Evolutionary conservation across 2,113 vertebrate species (phyloP).

Genomic region (Motacilla alba): DNA sequence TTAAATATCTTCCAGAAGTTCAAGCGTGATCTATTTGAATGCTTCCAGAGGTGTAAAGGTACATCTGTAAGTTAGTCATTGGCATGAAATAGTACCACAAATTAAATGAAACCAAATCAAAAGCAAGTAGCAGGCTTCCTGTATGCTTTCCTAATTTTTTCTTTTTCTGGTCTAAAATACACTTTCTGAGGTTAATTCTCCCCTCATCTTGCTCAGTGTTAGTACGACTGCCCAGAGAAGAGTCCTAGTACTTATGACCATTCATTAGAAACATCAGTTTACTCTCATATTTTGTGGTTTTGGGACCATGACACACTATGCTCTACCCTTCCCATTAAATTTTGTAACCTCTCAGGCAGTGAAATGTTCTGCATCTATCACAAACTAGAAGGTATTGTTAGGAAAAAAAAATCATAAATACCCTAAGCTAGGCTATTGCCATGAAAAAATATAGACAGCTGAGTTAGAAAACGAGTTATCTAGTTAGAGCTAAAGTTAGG

Average conservation of each 20-base stretch:
- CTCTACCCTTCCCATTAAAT: not conserved
- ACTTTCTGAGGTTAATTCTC: not conserved
- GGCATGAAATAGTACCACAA: not conserved
- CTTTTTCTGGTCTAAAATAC: not conserved
- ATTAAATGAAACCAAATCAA: not conserved
- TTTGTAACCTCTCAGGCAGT: not conserved
- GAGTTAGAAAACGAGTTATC: not conserved
- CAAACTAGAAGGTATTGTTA: not conserved
- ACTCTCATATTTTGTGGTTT: not conserved
- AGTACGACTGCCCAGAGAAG: not conserved
- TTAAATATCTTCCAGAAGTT: not conserved
- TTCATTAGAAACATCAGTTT: not conserved
- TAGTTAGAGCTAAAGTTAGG: not conserved
- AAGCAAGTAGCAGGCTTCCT: not conserved
- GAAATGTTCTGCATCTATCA: not conserved
- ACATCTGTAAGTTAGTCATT: not conserved
- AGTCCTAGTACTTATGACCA: not conserved
- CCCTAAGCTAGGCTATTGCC: not conserved
- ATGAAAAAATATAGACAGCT: not conserved
- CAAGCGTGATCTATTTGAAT: not conserved
- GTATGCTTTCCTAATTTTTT: not conserved
- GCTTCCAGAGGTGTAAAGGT: not conserved
- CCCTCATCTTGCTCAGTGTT: not conserved
- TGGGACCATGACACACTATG: not conserved
- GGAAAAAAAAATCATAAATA: not conserved